Base-by-base conservation (phyloP, 1,140 invertebrate species). In the Drosophila lowei region DNA sequence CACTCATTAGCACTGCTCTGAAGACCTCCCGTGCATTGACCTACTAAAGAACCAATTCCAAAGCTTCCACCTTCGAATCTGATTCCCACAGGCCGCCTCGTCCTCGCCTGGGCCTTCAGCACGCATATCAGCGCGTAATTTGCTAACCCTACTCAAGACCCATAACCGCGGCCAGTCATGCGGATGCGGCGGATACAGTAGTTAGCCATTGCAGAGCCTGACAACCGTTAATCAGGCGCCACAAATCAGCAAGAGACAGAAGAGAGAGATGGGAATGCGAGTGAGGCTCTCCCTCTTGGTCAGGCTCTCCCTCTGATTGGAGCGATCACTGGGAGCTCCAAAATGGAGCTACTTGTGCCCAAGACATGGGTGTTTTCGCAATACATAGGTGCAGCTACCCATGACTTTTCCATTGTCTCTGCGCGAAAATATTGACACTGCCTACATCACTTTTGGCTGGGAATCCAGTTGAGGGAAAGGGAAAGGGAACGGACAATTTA, bases 151-250 rank as follows among this genome's bases (percentile, higher is more conserved):
- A 61, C 81, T 85, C 83, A 77, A 73, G n/a, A 44, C 55, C 56
- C 11, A 48, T 46, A 62, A 72, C 30, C 54, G 47, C 11, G 1
- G 49, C 41, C 52, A 68, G 59, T 54, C 48, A 55, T 54, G 38
- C 21, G 15, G 6, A 25, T 47, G 44, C 41, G 41, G 23, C 25
- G 47, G 59, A 67, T 54, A 72, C 67, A 55, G 67, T 66, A 74
- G 72, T 79, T 68, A 30, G 50, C 64, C 49, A 57, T 25, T 64
- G 54, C 56, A 55, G 41, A 34, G 60, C 16, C 67, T 78, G 81
- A 85, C 81, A 85, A 54, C 83, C 81, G 77, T 74, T 85, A 85
- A 86, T 86, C 81, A 80, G 72, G 80, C 80, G 72, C 66, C 72
- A 73, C 63, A 84, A 85, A 84, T 79, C 67, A 85, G 60, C 48